A percentile compares a stretch with the other conserved stretches of the same genome.
These are phyloP conservation scores for Hydriomena furcata DNA, from an alignment of 2,888 invertebrate species.

Conservation along the genomic window DNA sequence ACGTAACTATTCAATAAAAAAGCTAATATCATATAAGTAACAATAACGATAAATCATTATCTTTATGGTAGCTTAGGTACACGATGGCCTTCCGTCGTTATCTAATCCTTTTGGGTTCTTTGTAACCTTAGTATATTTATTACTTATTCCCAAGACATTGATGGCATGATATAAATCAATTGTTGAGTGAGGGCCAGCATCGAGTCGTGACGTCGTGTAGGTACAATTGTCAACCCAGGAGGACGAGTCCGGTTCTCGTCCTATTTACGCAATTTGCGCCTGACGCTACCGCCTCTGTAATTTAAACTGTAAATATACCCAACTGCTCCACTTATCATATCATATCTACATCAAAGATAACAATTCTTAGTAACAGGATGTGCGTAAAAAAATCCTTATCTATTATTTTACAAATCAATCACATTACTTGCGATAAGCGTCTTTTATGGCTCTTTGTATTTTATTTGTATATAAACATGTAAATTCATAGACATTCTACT, in stretches of 20 bases:
- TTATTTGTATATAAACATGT: too few species aligned
- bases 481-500: slow-evolving; percentile 25
- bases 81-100: slow-evolving; percentile 34
- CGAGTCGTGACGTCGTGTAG: slow-evolving; percentile 34
- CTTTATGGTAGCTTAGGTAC: slow-evolving; percentile 29
- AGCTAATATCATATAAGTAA: slow-evolving; percentile 9
- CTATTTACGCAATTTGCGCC: slow-evolving; percentile 60
- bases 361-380: slow-evolving; percentile 37
- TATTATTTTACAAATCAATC: slow-evolving; percentile 46
- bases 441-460: slow-evolving; percentile 32
- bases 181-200: slow-evolving; percentile 19
- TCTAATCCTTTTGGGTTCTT: slow-evolving; percentile 26
- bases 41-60: slow-evolving; percentile 29
- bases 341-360: slow-evolving; percentile 52
- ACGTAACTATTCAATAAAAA: slow-evolving; percentile 17
- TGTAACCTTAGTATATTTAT: slow-evolving; percentile 24
- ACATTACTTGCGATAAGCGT: too few species aligned
- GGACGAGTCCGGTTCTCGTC: slow-evolving; percentile 48
- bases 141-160: slow-evolving; percentile 36
- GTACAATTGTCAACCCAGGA: slow-evolving; percentile 44
- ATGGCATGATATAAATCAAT: slow-evolving; percentile 49
- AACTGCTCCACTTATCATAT: slow-evolving; percentile 50
- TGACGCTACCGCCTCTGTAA: slow-evolving; percentile 53
- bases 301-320: slow-evolving; percentile 52
- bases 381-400: slow-evolving; percentile 33